Percentiles rank a stretch among this genome's conserved stretches.
Evolutionary conservation across 2,888 invertebrate genomes (phyloP).

Genomic region (Chrysina gloriosa): DNA sequence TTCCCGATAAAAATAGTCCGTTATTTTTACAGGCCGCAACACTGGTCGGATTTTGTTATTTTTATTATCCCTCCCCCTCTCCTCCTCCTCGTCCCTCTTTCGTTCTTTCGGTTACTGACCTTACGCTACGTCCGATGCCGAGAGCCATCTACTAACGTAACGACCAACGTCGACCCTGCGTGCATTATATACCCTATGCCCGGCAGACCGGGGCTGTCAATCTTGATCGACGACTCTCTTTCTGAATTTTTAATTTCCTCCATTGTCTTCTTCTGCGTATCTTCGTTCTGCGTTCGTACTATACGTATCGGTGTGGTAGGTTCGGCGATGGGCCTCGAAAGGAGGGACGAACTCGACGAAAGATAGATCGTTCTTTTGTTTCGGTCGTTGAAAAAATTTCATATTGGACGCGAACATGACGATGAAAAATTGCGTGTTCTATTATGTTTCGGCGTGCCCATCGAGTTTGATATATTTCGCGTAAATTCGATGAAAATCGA

Average conservation of each 20-base stretch:
- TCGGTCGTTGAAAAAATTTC: background rate
- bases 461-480: too few relatives aligned
- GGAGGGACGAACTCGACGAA: background rate
- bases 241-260: conserved; percentile 43
- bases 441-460: too few relatives aligned
- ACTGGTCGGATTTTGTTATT: conserved; percentile 64
- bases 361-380: conserved; percentile 18
- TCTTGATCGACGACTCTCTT: conserved; percentile 51
- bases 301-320: background rate
- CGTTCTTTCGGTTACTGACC: conserved; percentile 55
- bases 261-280: conserved; percentile 40
- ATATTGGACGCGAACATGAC: too few relatives aligned
- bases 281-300: conserved; percentile 20
- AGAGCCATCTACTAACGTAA: conserved; percentile 54
- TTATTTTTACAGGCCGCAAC: conserved; percentile 63
- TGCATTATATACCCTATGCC: conserved; percentile 41
- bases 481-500: too few relatives aligned
- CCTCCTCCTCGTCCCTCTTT: conserved; percentile 27
- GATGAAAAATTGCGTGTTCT: too few relatives aligned
- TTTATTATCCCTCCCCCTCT: conserved; percentile 62
- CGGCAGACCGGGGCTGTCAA: conserved; percentile 47
- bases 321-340: background rate
- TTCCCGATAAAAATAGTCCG: conserved; percentile 65
- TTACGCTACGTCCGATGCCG: conserved; percentile 53
- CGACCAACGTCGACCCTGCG: conserved; percentile 50